A percentile compares a stretch with the other conserved stretches of the same genome.
Evolutionary conservation across 2,797 vertebrate genomes (phyloP).

Genomic region (Argyrosomus regius): DNA sequence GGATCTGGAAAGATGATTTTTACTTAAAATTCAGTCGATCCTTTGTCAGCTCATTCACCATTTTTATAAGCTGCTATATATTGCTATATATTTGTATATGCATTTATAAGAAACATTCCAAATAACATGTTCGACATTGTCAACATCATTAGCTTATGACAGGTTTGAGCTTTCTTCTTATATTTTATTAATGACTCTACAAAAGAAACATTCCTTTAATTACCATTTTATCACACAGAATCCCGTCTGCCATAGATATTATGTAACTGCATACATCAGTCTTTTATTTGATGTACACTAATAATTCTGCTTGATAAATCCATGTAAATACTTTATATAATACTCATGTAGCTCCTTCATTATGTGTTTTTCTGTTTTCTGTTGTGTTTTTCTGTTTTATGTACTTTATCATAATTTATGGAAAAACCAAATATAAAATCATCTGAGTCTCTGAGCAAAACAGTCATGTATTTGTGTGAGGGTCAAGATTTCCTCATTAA

Average conservation of each 20-base stretch:
- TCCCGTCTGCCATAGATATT: background rate
- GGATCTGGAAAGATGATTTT: background rate
- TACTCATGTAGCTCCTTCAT: background rate
- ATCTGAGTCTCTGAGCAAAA: background rate
- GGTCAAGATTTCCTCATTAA: background rate
- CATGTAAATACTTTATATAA: background rate
- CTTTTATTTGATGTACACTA: background rate
- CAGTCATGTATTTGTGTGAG: background rate
- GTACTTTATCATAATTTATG: background rate
- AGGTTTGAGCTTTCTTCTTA: background rate
- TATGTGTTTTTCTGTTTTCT: background rate
- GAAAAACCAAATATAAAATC: background rate
- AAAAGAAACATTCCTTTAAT: background rate
- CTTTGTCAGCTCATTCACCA: background rate
- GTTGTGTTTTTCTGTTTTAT: background rate
- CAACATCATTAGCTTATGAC: background rate
- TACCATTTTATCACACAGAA: background rate
- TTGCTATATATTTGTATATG: background rate
- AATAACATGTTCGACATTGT: no score
- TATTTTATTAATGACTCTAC: background rate
- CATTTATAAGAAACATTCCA: background rate
- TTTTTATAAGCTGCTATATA: background rate
- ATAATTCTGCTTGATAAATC: background rate
- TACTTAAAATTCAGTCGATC: no score
- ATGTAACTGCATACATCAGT: background rate